Base-by-base conservation (phyloP, 2,888 invertebrate species). In the Drosophila eohydei region DNA sequence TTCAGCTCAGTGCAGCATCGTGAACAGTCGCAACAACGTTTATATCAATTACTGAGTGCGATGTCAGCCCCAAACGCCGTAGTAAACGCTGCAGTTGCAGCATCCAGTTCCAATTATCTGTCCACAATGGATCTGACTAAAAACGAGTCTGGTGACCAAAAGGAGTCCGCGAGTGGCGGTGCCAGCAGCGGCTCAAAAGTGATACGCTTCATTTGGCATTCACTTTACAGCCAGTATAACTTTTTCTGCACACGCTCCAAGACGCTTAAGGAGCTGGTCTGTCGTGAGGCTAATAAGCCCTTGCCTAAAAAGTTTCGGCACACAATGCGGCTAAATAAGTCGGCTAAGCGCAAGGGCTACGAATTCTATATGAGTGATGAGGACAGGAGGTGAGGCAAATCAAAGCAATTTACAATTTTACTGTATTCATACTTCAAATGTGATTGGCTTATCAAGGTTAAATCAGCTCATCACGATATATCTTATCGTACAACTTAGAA, bases 331-430 rank as follows among this genome's bases (percentile, higher is more conserved):
- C 76, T 91, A 57, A 91, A 91, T 63, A 91, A 91, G 70, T 91
- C 91, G 43, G 90, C 91, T 0, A 91, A 91, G 69, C 83, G 86
- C 34, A 91, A 91, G 74, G 91, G 91, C n/a, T 91, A 91, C 71
- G 88, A 84, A 48, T 91, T 70, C 65, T 91, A 90, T 71, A 69
- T 91, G 4, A 91, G 87, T 64, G 92, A 91, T 79, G 91, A 91
- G 76, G 91, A 91, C 65, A 87, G 80, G 78, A 88, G 91, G 91
- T 86, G 62, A 87, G 86, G 21, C n/a, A 14, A 14, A 46, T 21
- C 36, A 38, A 54, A 36, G 2, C 12, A 11, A 9, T 14, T 14
- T 12, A 5, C 4, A 26, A 11, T 8, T 41, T 21, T 5, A n/a
- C 21, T 50, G 12, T 12, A n/a, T 5, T 48, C 52, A 5, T 7